These are phyloP conservation scores for Raillietiella orientalis DNA, from an alignment of 2,888 invertebrate genomes.

Conservation along the genomic window DNA sequence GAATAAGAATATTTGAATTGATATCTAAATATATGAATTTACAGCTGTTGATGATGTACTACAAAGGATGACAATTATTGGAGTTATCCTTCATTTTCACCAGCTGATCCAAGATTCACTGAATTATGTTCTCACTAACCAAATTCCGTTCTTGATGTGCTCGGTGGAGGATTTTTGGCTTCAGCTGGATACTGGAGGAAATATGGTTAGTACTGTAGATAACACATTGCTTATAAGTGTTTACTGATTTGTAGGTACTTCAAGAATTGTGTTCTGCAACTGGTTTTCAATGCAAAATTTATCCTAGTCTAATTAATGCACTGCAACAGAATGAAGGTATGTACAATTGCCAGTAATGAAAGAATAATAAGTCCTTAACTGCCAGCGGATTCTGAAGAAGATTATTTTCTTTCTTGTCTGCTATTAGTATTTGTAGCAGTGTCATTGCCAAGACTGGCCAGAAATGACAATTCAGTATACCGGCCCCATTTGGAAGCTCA, in stretches of 20 bases:
- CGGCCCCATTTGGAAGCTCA: slow-evolving; percentile 37
- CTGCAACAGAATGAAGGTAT: slow-evolving; percentile 45
- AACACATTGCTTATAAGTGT: background rate
- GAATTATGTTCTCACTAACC: slow-evolving; percentile 61
- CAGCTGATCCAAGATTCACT: slow-evolving; percentile 76
- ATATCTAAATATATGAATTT: slow-evolving; percentile 5
- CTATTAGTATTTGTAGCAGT: slow-evolving; percentile 97
- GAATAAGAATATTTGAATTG: background rate
- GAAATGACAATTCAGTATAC: slow-evolving; percentile 43
- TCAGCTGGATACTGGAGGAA: slow-evolving; percentile 56
- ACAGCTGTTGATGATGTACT: slow-evolving; percentile 67
- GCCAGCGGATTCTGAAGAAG: slow-evolving; percentile 25
- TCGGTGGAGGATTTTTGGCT: slow-evolving; percentile 82
- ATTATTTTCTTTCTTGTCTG: slow-evolving; percentile 69
- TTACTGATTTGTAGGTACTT: slow-evolving; percentile 33
- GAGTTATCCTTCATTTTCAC: slow-evolving; percentile 82
- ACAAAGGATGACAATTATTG: slow-evolving; percentile 88
- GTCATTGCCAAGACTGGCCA: slow-evolving; percentile 73
- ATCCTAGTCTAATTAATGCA: slow-evolving; percentile 70
- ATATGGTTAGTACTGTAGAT: slow-evolving; percentile 17
- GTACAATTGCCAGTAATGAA: slow-evolving; percentile 1
- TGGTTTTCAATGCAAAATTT: slow-evolving; percentile 71
- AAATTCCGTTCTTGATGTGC: slow-evolving; percentile 81
- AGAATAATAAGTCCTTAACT: slow-evolving; percentile 2
- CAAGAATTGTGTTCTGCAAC: slow-evolving; percentile 94